These are phyloP conservation scores for Plestiodon gilberti DNA, from an alignment of 2,113 vertebrate genomes.

Conservation along the genomic window DNA sequence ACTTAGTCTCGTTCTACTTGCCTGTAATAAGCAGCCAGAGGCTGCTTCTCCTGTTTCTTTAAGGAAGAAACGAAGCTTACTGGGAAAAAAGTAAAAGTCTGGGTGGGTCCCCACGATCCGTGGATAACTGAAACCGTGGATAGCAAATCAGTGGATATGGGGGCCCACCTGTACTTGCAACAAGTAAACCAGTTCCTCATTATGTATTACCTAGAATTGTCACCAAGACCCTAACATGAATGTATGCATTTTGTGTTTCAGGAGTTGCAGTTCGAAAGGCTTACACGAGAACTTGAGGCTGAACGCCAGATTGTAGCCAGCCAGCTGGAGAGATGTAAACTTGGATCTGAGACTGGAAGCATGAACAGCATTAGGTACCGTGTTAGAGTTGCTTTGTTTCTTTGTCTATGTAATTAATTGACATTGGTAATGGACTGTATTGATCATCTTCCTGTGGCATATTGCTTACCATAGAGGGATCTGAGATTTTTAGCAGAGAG, in stretches of 20 bases:
- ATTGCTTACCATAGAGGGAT: rapidly evolving
- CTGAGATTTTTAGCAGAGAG: background rate
- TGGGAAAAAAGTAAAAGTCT: too few species aligned
- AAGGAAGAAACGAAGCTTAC: too few species aligned
- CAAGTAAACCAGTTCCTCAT: too few species aligned
- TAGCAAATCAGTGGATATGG: too few species aligned
- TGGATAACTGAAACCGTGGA: too few species aligned
- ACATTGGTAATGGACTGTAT: background rate
- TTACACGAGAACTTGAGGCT: constrained; percentile 97
- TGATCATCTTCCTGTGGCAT: constrained; percentile 4
- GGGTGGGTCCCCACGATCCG: too few species aligned
- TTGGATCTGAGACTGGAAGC: constrained; percentile 95
- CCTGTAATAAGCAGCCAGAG: too few species aligned
- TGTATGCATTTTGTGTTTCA: constrained; percentile 65
- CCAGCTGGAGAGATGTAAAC: constrained; percentile 98
- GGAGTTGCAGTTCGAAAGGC: constrained; percentile 97
- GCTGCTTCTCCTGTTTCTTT: too few species aligned
- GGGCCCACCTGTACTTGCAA: background rate
- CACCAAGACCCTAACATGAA: constrained; percentile 26
- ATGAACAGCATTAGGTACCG: constrained; percentile 97
- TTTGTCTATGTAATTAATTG: background rate
- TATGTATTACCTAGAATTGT: background rate
- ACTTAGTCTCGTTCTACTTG: too few species aligned
- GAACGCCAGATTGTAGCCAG: constrained; percentile 97
- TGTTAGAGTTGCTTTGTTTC: rapidly evolving